Conservation (phyloP, 2,888 invertebrate genomes). For the Scaptomyza flava region DNA sequence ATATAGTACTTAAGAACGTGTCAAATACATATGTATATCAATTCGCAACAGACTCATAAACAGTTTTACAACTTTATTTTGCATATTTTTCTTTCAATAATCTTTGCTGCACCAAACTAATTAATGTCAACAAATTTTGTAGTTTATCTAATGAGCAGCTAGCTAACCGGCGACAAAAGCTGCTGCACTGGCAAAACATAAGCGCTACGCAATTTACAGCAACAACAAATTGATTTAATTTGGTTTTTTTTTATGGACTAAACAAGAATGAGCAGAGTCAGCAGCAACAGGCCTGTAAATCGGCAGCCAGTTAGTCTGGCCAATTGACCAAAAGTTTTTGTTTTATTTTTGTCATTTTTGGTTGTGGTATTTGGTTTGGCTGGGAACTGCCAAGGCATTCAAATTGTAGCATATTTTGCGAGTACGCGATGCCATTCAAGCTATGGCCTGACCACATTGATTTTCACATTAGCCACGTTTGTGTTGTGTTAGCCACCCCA, state of each 20-base stretch:
- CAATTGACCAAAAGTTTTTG: conserved; percentile 49
- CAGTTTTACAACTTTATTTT: conserved; percentile 24
- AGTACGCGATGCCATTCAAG: conserved; percentile 59
- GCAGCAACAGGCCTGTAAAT: conserved; percentile 43
- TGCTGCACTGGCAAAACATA: conserved; percentile 50
- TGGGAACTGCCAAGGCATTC: conserved; percentile 52
- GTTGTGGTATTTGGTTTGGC: conserved; percentile 6
- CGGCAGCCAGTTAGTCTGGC: conserved; percentile 32
- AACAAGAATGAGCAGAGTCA: conserved; percentile 68
- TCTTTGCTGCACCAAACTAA: conserved; percentile 48
- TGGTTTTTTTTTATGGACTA: conserved; percentile 38
- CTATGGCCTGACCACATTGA: conserved; percentile 70
- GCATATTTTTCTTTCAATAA: conserved; percentile 32
- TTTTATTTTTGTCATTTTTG: conserved; percentile 33
- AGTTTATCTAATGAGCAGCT: conserved; percentile 45
- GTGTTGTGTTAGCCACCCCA: background rate
- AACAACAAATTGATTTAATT: conserved; percentile 7
- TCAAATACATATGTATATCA: conserved; percentile 2
- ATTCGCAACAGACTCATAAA: conserved; percentile 1
- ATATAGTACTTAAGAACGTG: background rate
- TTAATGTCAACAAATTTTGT: conserved; percentile 59
- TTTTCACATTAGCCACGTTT: conserved; percentile 62
- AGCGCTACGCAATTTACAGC: conserved; percentile 45
- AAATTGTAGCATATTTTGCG: conserved; percentile 46
- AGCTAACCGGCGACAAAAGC: conserved; percentile 59